Evolutionary conservation across 2,888 invertebrate genomes (phyloP), one percentile per base, ranked within the genome.

Genomic region (Meandrusa payeni): DNA sequence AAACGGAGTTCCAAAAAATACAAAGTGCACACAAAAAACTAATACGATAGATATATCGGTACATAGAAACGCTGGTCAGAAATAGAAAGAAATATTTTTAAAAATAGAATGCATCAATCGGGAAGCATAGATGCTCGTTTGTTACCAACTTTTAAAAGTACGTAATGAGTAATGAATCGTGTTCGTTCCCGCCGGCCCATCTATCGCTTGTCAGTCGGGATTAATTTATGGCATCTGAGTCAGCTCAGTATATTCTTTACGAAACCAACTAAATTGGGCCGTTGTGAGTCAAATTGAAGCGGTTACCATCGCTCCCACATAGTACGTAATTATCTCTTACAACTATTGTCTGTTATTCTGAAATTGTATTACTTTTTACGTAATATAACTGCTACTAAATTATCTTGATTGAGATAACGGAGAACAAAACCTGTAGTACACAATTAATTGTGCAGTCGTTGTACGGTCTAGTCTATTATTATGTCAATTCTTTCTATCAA

Each of bases 151-250:
- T 48, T 38, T 44, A 40, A 43, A 42, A 36, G 33, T 47, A 42
- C 26, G 38, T 61, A 64, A 62, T 73, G 71, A 73, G 64, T 72
- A 72, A 72, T 53, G 57, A 46, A 41, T 38, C 46, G 63, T 66
- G 69, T 66, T 63, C 64, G 37, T 23, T 28, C 22, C 31, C 26
- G 54, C 40, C 46, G 38, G 37, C 43, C 54, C 59, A 55, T 59
- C 55, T 57, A 47, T 59, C 55, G 54, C 49, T 53, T 52, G 65
- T 60, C 60, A 50, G 34, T 51, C 47, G 45, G 52, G 64, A 71
- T 67, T 63, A 69, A 73, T 73, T 69, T 60, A 61, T 52, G 51
- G 51, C 20, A 36, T 37, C 27, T 47, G 46, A 48, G 36, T 13
- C 51, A 28, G n/a, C 28, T 38, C 22, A 20, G 33, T 20, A 31